Conservation (phyloP, 1,140 invertebrate species). For the Sipha flava region DNA sequence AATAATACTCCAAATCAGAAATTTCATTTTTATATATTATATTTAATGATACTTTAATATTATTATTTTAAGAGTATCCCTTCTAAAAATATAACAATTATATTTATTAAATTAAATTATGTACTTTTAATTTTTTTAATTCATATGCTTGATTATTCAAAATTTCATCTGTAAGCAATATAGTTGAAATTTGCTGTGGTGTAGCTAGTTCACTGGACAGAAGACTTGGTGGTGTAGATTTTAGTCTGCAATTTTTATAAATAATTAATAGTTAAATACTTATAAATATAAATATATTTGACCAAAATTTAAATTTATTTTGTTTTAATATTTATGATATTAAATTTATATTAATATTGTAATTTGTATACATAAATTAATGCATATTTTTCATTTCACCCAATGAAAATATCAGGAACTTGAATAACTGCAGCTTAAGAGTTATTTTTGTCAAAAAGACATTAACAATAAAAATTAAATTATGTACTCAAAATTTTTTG, state of each 20-base stretch:
- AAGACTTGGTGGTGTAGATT: slow-evolving; percentile 20
- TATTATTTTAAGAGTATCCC: too few species aligned
- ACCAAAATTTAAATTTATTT: neutral
- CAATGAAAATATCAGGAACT: too few species aligned
- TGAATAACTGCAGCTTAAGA: too few species aligned
- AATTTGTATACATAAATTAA: too few species aligned
- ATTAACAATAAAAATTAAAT: neutral
- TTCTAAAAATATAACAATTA: too few species aligned
- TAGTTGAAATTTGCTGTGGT: neutral
- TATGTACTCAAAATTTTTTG: neutral
- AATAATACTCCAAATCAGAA: too few species aligned
- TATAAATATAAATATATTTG: neutral
- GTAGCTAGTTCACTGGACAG: neutral
- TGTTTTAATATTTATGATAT: too few species aligned
- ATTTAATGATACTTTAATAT: too few species aligned
- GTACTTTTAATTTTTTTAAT: slow-evolving; percentile 13
- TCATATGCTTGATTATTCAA: neutral
- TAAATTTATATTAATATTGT: too few species aligned
- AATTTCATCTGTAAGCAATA: neutral
- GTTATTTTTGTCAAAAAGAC: neutral
- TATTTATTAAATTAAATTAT: too few species aligned
- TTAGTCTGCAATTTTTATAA: neutral
- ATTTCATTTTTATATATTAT: too few species aligned
- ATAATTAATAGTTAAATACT: neutral
- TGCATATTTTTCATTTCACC: too few species aligned